Conservation (phyloP, 2,888 invertebrate species). For the Lacanobia wlatinum region DNA sequence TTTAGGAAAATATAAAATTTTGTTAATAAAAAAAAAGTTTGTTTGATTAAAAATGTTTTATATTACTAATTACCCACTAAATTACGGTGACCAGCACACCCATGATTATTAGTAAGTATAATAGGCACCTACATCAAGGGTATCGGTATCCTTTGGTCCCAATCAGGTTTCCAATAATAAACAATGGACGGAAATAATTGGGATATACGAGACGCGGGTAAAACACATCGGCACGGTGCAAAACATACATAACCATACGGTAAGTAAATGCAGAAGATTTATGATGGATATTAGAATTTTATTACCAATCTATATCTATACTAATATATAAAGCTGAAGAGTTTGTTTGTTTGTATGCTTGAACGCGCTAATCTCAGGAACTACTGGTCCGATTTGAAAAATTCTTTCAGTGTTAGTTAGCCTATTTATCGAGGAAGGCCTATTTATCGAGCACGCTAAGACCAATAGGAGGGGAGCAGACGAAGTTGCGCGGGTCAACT, state of each 20-base stretch:
- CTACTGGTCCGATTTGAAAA: too few species aligned
- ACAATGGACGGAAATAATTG: slow-evolving; percentile 62
- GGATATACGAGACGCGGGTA: slow-evolving; percentile 54
- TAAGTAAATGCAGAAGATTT: slow-evolving; percentile 14
- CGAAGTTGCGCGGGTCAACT: too few species aligned
- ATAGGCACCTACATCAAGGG: slow-evolving; percentile 24
- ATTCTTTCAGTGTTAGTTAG: too few species aligned
- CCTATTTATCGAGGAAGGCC: too few species aligned
- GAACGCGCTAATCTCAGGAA: too few species aligned
- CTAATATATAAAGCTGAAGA: too few species aligned
- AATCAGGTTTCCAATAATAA: slow-evolving; percentile 49
- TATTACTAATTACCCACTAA: not conserved
- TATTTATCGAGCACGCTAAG: too few species aligned
- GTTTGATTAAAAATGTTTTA: not conserved
- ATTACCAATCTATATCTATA: too few species aligned
- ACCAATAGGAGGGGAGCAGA: too few species aligned
- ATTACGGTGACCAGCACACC: not conserved
- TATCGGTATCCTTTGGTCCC: slow-evolving; percentile 30
- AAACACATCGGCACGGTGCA: slow-evolving; percentile 58
- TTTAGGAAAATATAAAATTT: not conserved
- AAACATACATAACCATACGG: slow-evolving; percentile 30
- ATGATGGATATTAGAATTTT: not conserved
- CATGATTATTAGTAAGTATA: slow-evolving; percentile 12
- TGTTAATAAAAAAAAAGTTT: not conserved
- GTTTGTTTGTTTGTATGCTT: too few species aligned